A percentile compares a stretch with the other conserved stretches of the same genome.
phyloP scores from a whole-genome alignment of 1,140 invertebrate species.

The Lineus longissimus region DNA sequence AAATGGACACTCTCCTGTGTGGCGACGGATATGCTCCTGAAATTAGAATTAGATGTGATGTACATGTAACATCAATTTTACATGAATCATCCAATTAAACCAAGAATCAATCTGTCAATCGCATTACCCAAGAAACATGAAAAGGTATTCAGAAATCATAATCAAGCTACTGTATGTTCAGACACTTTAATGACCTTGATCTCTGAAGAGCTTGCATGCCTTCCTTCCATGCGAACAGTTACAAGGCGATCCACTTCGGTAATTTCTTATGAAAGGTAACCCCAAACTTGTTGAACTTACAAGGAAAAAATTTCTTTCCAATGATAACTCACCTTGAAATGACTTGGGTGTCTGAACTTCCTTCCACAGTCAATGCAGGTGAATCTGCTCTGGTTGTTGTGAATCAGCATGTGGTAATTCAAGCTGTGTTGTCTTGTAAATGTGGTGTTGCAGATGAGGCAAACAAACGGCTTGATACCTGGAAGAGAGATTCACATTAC shows the following conservation, averaged over 20 bases:
- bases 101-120: too few relatives aligned
- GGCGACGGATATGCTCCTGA: conserved; percentile 62
- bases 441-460: conserved; percentile 62
- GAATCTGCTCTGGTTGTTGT: conserved; percentile 65
- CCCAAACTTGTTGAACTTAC: neutral
- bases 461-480: conserved; percentile 66
- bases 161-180: neutral
- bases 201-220: too few relatives aligned
- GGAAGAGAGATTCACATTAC: conserved; percentile 27
- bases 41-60: neutral
- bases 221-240: conserved; percentile 65
- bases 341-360: conserved; percentile 66
- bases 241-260: conserved; percentile 48
- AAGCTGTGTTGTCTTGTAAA: conserved; percentile 67
- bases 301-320: neutral
- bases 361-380: conserved; percentile 63
- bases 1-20: conserved; percentile 67
- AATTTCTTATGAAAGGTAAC: neutral
- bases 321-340: conserved; percentile 58
- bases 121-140: too few relatives aligned
- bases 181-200: conserved; percentile 65
- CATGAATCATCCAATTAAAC: conserved; percentile 5
- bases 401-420: conserved; percentile 68
- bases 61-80: neutral
- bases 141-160: neutral